Conservation (phyloP, 2,888 invertebrate genomes). For the Iselma pallidipennis region DNA sequence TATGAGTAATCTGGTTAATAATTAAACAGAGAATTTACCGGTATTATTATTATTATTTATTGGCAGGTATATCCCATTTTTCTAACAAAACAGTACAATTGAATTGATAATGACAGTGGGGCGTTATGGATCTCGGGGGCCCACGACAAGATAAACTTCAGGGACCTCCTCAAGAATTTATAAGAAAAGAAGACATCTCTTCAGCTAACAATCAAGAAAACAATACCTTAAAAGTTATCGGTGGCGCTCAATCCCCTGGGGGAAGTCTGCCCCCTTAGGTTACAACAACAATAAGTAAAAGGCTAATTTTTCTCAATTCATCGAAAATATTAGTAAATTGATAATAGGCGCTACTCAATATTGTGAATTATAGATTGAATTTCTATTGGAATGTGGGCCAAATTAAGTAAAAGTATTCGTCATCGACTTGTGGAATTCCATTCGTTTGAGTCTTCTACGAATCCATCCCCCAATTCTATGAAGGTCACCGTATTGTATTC, state of each 20-base stretch:
- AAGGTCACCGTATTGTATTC: not conserved
- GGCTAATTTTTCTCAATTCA: too few species aligned
- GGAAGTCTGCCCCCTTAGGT: too few species aligned
- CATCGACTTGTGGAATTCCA: slow-evolving; percentile 17
- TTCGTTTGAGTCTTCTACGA: slow-evolving; percentile 1
- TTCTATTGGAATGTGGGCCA: slow-evolving; percentile 24
- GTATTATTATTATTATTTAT: not conserved
- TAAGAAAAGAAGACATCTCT: too few species aligned
- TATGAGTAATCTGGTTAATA: not conserved
- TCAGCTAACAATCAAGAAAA: too few species aligned
- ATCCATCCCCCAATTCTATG: slow-evolving; percentile 5
- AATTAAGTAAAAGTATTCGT: slow-evolving; percentile 31
- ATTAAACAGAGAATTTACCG: not conserved
- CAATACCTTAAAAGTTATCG: too few species aligned
- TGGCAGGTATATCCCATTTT: not conserved
- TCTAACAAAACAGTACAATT: not conserved
- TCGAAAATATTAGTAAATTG: too few species aligned
- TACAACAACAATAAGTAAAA: too few species aligned
- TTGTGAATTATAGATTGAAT: slow-evolving; percentile 14
- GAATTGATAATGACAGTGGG: not conserved
- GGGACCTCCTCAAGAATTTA: too few species aligned
- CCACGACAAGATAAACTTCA: too few species aligned
- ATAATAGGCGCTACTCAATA: slow-evolving; percentile 4
- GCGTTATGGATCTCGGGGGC: too few species aligned
- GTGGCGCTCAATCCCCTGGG: too few species aligned